Base-by-base conservation (phyloP, 2,113 vertebrate species). In the Phalacrocorax carbo region DNA sequence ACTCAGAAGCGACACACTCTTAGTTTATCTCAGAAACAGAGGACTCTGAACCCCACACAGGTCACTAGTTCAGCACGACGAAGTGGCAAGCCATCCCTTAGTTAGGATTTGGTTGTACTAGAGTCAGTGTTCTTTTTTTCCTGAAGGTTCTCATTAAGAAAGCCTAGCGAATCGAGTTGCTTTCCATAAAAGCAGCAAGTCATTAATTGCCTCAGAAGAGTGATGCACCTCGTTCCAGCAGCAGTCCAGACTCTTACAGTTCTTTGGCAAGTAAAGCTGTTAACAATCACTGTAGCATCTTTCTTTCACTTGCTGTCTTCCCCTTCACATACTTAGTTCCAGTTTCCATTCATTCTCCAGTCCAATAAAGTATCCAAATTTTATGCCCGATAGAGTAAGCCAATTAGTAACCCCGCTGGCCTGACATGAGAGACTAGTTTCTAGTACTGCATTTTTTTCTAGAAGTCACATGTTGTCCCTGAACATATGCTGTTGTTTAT, bases 261-360 rank as follows among this genome's bases (percentile, higher is more conserved):
- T 85, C 80, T 92, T 70, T 77, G 79, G 42, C 68, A 94, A 88
- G n/a, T 19, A 54, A 86, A 82, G 73, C 40, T 87, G 65, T 77
- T 89, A 75, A 75, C 27, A 78, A n/a, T 49, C 80, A 61, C 52
- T 72, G 83, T 18, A 93, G 78, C 75, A 65, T 42, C 32, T 77
- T 54, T 82, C 62, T 78, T 90, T 88, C 58, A 38, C 26, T 94
- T 73, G 78, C 66, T 62, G 51, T 94, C 85, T 94, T 95, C 88
- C 68, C 73, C 58, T 94, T 91, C 52, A 76, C 16, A 55, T 17
- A 62, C 55, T 84, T 34, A 48, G 54, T 48, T 93, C 44, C 88
- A 89, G 48, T 32, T 90, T 72, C 40, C 81, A 93, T 73, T 89
- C 29, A 36, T 83, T 69, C 57, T 84, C 86, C 88, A 94, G 70